A percentile compares a stretch with the other conserved stretches of the same genome.
Conservation (phyloP, 2,888 invertebrate species). For the Exocentrus adspersus region DNA sequence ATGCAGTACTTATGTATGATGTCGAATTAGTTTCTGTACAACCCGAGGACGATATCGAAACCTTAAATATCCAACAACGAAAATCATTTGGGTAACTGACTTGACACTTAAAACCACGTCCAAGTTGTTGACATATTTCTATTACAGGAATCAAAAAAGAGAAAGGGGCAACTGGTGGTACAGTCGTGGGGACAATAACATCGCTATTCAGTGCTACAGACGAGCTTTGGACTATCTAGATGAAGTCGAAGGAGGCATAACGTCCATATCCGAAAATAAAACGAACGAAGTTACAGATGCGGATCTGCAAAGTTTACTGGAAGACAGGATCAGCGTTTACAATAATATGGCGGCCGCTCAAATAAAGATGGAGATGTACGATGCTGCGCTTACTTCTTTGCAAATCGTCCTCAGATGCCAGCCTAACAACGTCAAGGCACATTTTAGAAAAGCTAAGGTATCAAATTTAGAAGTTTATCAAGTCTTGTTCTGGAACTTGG, state of each 20-base stretch:
- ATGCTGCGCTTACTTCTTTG: constrained; percentile 85
- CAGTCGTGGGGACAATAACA: constrained; percentile 79
- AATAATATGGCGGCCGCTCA: constrained; percentile 95
- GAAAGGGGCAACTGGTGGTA: constrained; percentile 94
- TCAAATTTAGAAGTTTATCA: too few relatives aligned
- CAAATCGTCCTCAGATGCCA: constrained; percentile 85
- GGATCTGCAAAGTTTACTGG: constrained; percentile 74
- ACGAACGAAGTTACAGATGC: constrained; percentile 64
- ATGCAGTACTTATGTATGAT: constrained; percentile 74
- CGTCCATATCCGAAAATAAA: constrained; percentile 21
- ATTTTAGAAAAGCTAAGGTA: constrained; percentile 87
- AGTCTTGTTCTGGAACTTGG: too few relatives aligned
- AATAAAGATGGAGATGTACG: constrained; percentile 86
- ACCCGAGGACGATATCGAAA: constrained; percentile 75
- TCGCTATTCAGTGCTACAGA: constrained; percentile 88
- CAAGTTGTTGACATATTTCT: not conserved
- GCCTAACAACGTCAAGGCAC: constrained; percentile 89
- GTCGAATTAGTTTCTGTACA: constrained; percentile 76
- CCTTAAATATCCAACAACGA: constrained; percentile 72
- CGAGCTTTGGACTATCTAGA: constrained; percentile 85
- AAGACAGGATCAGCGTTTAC: constrained; percentile 84
- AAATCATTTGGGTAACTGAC: constrained; percentile 78
- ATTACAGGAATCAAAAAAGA: constrained; percentile 75
- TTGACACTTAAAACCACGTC: too few relatives aligned
- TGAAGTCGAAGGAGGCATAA: constrained; percentile 71